Percentiles rank a stretch among this genome's conserved stretches.
Conservation (phyloP, 2,888 invertebrate species). For the Chaitophorus viminalis region DNA sequence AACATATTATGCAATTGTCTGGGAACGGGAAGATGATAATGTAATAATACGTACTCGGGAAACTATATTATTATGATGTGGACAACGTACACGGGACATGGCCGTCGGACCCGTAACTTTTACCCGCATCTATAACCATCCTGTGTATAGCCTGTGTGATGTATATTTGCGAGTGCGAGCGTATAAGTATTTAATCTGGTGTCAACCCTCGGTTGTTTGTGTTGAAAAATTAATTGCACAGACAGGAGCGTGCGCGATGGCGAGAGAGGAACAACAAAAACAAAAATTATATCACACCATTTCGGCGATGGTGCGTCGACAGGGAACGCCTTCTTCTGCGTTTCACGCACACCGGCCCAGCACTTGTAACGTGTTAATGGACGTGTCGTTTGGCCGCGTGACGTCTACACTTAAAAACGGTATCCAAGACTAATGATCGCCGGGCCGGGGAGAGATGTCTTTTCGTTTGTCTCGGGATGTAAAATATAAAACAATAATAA, state of each 20-base stretch:
- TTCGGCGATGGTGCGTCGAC: not conserved
- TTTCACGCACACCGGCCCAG: not conserved
- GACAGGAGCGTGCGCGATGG: not conserved
- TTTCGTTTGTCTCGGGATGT: slow-evolving; percentile 13
- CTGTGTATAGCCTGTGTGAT: too few relatives aligned
- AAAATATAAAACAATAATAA: not conserved
- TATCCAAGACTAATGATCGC: slow-evolving; percentile 41
- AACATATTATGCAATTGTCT: not conserved
- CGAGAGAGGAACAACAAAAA: slow-evolving; percentile 19
- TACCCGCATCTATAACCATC: too few relatives aligned
- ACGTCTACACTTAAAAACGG: slow-evolving; percentile 42
- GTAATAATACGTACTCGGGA: too few relatives aligned
- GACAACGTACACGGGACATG: too few relatives aligned
- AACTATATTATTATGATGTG: too few relatives aligned
- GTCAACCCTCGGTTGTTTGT: slow-evolving; percentile 35
- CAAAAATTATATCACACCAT: slow-evolving; percentile 22
- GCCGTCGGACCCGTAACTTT: too few relatives aligned
- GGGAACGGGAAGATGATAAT: too few relatives aligned
- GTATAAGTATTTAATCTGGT: slow-evolving; percentile 9
- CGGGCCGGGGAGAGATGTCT: not conserved
- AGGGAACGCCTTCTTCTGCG: slow-evolving; percentile 1
- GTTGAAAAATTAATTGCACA: slow-evolving; percentile 53
- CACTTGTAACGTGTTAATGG: slow-evolving; percentile 48
- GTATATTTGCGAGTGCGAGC: not conserved
- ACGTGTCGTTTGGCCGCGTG: slow-evolving; percentile 50